These are phyloP conservation scores for Euclidia mi DNA, from an alignment of 2,888 invertebrate genomes.

Conservation along the genomic window DNA sequence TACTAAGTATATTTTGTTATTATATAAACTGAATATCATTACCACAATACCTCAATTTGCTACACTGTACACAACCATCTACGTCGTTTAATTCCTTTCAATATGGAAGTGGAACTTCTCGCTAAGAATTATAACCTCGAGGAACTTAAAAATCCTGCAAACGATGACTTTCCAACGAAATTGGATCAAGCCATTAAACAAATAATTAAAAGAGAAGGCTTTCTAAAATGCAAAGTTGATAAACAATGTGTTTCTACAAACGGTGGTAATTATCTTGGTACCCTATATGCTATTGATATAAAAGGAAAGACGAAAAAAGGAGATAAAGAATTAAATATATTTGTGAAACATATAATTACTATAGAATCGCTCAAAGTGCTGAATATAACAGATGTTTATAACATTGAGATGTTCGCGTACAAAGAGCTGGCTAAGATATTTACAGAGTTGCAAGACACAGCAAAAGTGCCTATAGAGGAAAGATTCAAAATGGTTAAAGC, in stretches of 20 bases:
- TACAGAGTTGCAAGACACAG: slow-evolving; percentile 64
- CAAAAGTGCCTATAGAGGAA: slow-evolving; percentile 60
- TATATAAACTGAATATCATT: too few relatives aligned
- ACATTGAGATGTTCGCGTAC: slow-evolving; percentile 64
- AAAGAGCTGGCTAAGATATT: slow-evolving; percentile 64
- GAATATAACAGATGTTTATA: slow-evolving; percentile 54
- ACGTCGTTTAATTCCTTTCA: too few relatives aligned
- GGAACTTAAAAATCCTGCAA: not conserved
- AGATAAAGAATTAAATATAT: slow-evolving; percentile 64
- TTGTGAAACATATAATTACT: slow-evolving; percentile 62
- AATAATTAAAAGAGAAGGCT: slow-evolving; percentile 39
- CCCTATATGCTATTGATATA: slow-evolving; percentile 63
- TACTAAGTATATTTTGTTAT: too few relatives aligned
- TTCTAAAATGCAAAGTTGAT: slow-evolving; percentile 16
- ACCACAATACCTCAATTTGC: too few relatives aligned
- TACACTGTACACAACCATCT: too few relatives aligned
- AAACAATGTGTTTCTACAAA: slow-evolving; percentile 49
- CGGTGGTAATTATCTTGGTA: slow-evolving; percentile 69
- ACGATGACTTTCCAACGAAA: slow-evolving; percentile 15
- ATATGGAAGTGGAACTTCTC: slow-evolving; percentile 15
- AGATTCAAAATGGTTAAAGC: slow-evolving; percentile 63
- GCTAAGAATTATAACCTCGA: slow-evolving; percentile 3
- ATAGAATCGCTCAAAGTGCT: slow-evolving; percentile 43
- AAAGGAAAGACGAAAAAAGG: slow-evolving; percentile 63
- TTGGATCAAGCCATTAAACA: slow-evolving; percentile 43